Percentiles rank a stretch among this genome's conserved stretches.
These are phyloP conservation scores for Dolomedes plantarius DNA, from an alignment of 2,888 invertebrate genomes.

Conservation along the genomic window DNA sequence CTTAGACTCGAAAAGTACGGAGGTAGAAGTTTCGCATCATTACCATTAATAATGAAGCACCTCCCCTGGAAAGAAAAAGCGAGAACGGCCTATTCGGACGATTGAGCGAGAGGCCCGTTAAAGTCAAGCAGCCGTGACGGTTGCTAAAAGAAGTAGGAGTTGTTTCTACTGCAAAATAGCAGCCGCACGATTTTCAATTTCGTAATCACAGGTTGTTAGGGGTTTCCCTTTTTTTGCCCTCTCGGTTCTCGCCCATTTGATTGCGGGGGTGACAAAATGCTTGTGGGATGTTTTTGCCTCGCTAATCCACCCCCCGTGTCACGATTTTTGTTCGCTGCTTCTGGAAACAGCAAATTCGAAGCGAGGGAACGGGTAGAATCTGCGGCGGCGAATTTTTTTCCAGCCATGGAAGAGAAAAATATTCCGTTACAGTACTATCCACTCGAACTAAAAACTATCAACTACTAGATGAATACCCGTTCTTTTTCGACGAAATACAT, in stretches of 20 bases:
- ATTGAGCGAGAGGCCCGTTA: slow-evolving; percentile 59
- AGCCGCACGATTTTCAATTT: slow-evolving; percentile 68
- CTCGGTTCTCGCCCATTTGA: slow-evolving; percentile 28
- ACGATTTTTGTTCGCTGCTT: slow-evolving; percentile 6
- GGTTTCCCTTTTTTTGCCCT: not conserved
- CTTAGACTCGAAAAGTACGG: not conserved
- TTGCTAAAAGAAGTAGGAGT: slow-evolving; percentile 29
- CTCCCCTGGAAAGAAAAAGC: not conserved
- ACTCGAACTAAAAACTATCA: no score
- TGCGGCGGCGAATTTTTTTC: not conserved
- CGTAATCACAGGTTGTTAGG: slow-evolving; percentile 66
- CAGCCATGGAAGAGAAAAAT: no score
- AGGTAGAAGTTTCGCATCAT: not conserved
- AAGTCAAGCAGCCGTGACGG: slow-evolving; percentile 67
- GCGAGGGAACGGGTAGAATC: not conserved
- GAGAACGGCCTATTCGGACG: slow-evolving; percentile 26
- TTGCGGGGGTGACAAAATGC: slow-evolving; percentile 68
- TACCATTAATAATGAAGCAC: no score
- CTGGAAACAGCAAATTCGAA: not conserved
- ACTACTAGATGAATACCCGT: no score
- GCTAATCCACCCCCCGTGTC: slow-evolving; percentile 3
- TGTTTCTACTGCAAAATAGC: slow-evolving; percentile 50
- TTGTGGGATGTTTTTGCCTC: slow-evolving; percentile 10
- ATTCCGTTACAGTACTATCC: no score
- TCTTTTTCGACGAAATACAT: no score